A percentile compares a stretch with the other conserved stretches of the same genome.
Evolutionary conservation across 2,113 vertebrate species (phyloP).

Genomic region (Leptodactylus fuscus): DNA sequence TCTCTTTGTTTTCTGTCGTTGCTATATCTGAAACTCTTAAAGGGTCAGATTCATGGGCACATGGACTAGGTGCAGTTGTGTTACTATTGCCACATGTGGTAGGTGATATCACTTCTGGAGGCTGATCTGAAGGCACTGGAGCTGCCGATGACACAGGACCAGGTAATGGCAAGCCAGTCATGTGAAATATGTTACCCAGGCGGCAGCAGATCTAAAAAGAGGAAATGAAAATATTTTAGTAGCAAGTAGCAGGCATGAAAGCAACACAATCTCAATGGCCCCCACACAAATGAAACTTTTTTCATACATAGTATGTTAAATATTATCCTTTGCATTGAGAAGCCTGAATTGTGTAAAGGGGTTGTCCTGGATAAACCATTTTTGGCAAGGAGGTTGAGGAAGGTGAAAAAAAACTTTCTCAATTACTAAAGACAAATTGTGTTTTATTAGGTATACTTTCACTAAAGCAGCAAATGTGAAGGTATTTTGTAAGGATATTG

Average conservation of each 20-base stretch:
- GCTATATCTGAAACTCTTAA: conserved; percentile 77
- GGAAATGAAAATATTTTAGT: conserved; percentile 50
- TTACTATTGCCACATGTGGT: conserved; percentile 79
- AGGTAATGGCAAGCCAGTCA: conserved; percentile 82
- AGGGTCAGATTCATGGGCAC: conserved; percentile 76
- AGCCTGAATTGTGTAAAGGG: no score
- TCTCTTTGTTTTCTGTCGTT: conserved; percentile 72
- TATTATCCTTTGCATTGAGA: no score
- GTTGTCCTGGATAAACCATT: no score
- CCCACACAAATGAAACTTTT: no score
- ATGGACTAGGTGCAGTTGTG: conserved; percentile 77
- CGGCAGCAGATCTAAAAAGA: conserved; percentile 84
- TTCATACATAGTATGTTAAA: no score
- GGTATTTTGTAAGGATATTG: no score
- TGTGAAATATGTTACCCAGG: conserved; percentile 81
- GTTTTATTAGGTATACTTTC: no score
- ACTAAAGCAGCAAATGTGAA: no score
- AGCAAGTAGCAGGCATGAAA: background rate
- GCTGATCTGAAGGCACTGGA: conserved; percentile 77
- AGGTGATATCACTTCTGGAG: conserved; percentile 77
- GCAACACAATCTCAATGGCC: no score
- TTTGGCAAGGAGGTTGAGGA: no score
- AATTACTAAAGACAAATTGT: no score
- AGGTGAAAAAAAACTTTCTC: no score
- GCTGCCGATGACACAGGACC: conserved; percentile 65